A percentile compares a stretch with the other conserved stretches of the same genome.
Conservation (phyloP, 2,797 vertebrate genomes). For the Mormyrops boulengeri region DNA sequence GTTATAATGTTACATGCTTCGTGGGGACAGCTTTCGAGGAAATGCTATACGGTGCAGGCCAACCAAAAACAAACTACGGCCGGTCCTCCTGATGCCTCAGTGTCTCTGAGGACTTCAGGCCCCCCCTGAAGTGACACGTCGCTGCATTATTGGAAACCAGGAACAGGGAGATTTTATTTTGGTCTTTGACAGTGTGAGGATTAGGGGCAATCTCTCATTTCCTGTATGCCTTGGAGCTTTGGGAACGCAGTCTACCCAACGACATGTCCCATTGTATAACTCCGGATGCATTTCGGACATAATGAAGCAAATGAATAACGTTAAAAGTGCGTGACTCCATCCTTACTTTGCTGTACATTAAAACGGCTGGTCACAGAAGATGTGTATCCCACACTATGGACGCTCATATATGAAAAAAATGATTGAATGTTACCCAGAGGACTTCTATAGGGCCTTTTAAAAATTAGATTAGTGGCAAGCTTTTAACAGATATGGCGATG, state of each 20-base stretch:
- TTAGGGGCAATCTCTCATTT: not conserved
- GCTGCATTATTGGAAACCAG: not conserved
- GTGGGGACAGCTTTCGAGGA: not conserved
- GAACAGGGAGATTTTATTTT: not conserved
- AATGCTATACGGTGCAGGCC: not conserved
- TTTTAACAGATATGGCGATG: not conserved
- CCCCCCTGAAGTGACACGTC: not conserved
- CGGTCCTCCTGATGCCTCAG: not conserved
- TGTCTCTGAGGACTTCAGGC: not conserved
- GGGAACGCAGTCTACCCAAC: not conserved
- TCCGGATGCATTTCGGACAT: not conserved
- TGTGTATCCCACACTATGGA: not conserved
- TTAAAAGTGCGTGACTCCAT: not conserved
- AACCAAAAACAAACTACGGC: conserved; percentile 45
- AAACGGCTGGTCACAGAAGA: not conserved
- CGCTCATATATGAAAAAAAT: not conserved
- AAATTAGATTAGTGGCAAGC: not conserved
- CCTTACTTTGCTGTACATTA: not conserved
- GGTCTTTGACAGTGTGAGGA: not conserved
- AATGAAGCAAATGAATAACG: not conserved
- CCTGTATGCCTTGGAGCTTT: not conserved
- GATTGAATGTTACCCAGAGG: not conserved
- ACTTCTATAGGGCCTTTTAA: not conserved
- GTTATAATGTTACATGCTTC: conserved; percentile 43
- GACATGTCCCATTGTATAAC: not conserved